A percentile compares a stretch with the other conserved stretches of the same genome.
Evolutionary conservation across 2,888 invertebrate genomes (phyloP).

Genomic region (Ennomos quercinarius): DNA sequence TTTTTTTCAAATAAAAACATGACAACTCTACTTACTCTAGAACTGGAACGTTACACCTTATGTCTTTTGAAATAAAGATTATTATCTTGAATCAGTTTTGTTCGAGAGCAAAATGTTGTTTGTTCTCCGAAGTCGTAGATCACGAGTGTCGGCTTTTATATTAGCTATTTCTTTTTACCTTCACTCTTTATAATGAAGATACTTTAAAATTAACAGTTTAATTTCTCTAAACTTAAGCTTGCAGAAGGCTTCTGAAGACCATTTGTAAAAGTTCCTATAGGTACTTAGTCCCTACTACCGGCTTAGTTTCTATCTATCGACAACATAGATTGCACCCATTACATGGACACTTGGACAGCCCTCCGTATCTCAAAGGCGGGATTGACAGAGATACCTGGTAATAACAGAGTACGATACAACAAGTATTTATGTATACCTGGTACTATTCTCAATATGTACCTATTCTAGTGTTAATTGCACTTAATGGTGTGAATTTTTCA

Average conservation of each 20-base stretch:
- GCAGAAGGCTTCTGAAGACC: background rate
- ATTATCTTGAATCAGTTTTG: background rate
- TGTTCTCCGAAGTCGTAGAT: conserved; percentile 25
- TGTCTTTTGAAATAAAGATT: conserved; percentile 1
- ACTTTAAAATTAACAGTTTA: too few species aligned
- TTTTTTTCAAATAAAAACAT: conserved; percentile 36
- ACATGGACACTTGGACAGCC: background rate
- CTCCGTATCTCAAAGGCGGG: background rate
- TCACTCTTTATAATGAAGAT: conserved; percentile 5
- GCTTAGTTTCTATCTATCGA: conserved; percentile 1
- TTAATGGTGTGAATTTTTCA: too few species aligned
- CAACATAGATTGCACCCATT: conserved; percentile 1
- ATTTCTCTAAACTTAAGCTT: too few species aligned
- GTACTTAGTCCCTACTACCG: background rate
- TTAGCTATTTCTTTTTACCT: conserved; percentile 14
- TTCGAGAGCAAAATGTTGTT: conserved; percentile 6
- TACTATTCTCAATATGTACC: background rate
- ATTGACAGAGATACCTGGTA: conserved; percentile 6
- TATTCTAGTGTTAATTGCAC: too few species aligned
- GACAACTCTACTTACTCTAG: conserved; percentile 9
- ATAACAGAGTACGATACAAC: background rate
- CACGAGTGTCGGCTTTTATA: conserved; percentile 16
- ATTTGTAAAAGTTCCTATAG: background rate
- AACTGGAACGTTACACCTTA: conserved; percentile 5
- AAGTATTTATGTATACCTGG: background rate